These are phyloP conservation scores for Drosophila heteroneura DNA, from an alignment of 2,888 invertebrate genomes.

Conservation along the genomic window DNA sequence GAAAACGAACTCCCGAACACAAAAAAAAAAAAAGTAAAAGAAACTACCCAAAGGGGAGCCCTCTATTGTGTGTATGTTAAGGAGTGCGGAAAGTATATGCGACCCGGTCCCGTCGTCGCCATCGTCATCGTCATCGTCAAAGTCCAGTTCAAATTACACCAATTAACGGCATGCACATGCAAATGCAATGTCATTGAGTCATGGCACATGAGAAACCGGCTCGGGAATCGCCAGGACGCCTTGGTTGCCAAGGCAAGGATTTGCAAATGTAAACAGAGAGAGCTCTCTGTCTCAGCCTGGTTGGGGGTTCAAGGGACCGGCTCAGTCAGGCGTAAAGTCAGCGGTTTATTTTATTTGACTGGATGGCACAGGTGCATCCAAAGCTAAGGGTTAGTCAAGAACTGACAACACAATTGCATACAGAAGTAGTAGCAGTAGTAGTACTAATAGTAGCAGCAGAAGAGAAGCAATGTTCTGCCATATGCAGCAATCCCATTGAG, in stretches of 20 bases:
- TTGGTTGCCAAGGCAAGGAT: constrained; percentile 64
- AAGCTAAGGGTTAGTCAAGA: constrained; percentile 46
- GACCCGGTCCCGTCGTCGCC: constrained; percentile 17
- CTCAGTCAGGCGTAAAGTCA: constrained; percentile 55
- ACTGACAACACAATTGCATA: neutral
- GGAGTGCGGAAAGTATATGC: constrained; percentile 20
- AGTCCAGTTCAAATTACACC: constrained; percentile 75
- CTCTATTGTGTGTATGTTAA: constrained; percentile 27
- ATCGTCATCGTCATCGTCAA: constrained; percentile 27
- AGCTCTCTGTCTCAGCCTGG: constrained; percentile 3
- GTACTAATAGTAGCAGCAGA: neutral
- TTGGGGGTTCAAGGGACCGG: constrained; percentile 40
- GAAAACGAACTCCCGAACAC: constrained; percentile 15
- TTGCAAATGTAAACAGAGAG: constrained; percentile 77
- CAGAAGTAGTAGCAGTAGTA: neutral
- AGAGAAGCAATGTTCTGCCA: constrained; percentile 5
- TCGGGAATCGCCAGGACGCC: constrained; percentile 60
- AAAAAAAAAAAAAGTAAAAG: neutral
- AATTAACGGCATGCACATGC: constrained; percentile 75
- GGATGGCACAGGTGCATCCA: constrained; percentile 51
- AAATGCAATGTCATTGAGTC: constrained; percentile 80
- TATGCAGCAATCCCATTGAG: constrained; percentile 48
- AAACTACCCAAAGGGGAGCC: constrained; percentile 11
- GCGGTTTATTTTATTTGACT: constrained; percentile 14
- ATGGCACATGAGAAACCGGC: constrained; percentile 62